Evolutionary conservation across 2,888 invertebrate species (phyloP), one percentile per base, ranked within the genome.

Genomic region (Ferdinandea cuprea): DNA sequence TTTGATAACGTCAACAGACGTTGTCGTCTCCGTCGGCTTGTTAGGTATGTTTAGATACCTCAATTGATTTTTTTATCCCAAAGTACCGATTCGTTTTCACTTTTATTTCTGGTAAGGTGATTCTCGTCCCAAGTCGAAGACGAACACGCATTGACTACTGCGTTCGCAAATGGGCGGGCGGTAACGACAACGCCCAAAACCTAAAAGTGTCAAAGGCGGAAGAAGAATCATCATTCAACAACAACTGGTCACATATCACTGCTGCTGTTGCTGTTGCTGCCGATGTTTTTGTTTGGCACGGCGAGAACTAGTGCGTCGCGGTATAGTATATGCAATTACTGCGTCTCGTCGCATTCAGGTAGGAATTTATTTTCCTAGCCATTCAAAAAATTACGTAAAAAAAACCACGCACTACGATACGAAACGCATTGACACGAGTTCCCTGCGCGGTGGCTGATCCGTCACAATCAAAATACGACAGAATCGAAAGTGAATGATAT

Each of bases 401-500:
- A 35, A 13, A 17, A 48, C 30, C n/a, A n/a, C n/a, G n/a, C n/a
- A n/a, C n/a, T n/a, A n/a, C n/a, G n/a, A n/a, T n/a, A n/a, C n/a
- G n/a, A n/a, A 61, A 25, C 54, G 56, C 35, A 61, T 35, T 35
- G 32, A 44, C 19, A 77, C n/a, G 71, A 74, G 80, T 74, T 80
- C 80, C 80, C 79, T 56, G 69, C 37, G 80, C 69, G 80, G 80
- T 80, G 80, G 80, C 74, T 40, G 42, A 69, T 80, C 76, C 50
- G 74, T 80, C 74, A 74, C 54, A 68, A 56, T 52, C 42, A 69
- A 58, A 66, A 56, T 17, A 52, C 68, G 13, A 32, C 61, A n/a
- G 56, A 74, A 69, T 63, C 69, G 74, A 74, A 42, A 68, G 54
- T 56, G 74, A 63, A 11, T 37, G 42, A 37, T 80, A 80, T 80